Evolutionary conservation across 2,888 invertebrate species (phyloP), one percentile per base, ranked within the genome.

Genomic region (Polyommatus iphigenia): DNA sequence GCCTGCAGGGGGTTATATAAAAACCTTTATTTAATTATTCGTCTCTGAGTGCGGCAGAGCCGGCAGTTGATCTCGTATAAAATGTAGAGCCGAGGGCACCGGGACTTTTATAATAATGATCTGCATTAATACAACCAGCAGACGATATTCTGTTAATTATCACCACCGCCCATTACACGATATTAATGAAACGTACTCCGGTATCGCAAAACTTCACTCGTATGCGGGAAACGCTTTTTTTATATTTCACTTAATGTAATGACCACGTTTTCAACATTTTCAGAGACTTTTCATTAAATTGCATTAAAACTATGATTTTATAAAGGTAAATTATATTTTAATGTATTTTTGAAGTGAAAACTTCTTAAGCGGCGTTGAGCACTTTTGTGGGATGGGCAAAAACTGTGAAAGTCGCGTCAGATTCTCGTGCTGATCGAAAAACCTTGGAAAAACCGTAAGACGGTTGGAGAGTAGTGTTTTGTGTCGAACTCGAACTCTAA

Each of bases 171-270:
- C 62, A 62, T 62, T 62, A 62, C 62, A 62, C 13, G 62, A 10
- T 24, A 62, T 24, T 62, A 62, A 62, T 24, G 24, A 24, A 24
- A 62, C 24, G 62, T 62, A 62, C 62, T 62, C 20, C 24, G 20
- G 62, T 62, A 62, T 62, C 62, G 62, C 62, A 62, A 24, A 62
- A 24, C 24, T 62, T 62, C 62, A 62, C 62, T 20, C n/a, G 13
- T 62, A 62, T 62, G 24, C 13, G 62, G 62, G 1, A 24, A 62
- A 62, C 24, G 24, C 24, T 62, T 62, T 24, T 24, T 24, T 62
- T 24, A 62, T 62, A 24, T 24, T 59, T 20, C 10, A 24, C 10
- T 8, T 62, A 20, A 62, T 20, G 62, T 24, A 24, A 62, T 24
- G 62, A 62, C 62, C 62, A 24, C 62, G 24, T 62, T 62, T 62